Conservation (phyloP, 2,888 invertebrate genomes). For the Rhyacophila evoluta region DNA sequence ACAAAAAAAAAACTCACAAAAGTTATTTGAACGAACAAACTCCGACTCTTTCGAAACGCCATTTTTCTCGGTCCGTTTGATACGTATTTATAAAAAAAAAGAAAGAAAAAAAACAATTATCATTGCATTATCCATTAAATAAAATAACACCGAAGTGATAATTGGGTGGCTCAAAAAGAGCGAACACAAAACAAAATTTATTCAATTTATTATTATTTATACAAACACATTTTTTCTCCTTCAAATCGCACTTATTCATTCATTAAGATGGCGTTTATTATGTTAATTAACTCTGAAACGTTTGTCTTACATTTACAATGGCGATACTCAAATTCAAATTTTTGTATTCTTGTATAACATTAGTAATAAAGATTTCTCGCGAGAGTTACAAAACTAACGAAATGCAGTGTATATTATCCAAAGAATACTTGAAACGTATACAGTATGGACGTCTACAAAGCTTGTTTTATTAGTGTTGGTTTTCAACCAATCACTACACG, state of each 20-base stretch:
- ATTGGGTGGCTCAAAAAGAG: slow-evolving; percentile 22
- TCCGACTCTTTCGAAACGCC: not conserved
- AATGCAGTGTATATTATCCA: too few species aligned
- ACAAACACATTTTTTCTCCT: slow-evolving; percentile 27
- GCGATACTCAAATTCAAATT: too few species aligned
- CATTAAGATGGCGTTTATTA: slow-evolving; percentile 52
- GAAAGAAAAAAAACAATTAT: slow-evolving; percentile 52
- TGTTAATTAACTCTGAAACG: not conserved
- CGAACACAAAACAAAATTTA: slow-evolving; percentile 16
- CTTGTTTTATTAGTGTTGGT: too few species aligned
- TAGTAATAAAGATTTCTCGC: too few species aligned
- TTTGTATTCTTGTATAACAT: too few species aligned
- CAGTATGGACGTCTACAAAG: too few species aligned
- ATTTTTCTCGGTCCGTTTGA: not conserved
- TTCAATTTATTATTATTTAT: slow-evolving; percentile 7
- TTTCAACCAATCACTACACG: too few species aligned
- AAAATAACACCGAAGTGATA: slow-evolving; percentile 13
- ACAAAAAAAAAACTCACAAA: too few species aligned
- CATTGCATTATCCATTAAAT: slow-evolving; percentile 38
- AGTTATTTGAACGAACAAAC: too few species aligned
- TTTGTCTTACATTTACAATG: not conserved
- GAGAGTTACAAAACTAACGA: too few species aligned
- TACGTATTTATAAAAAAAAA: not conserved
- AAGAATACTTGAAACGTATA: too few species aligned
- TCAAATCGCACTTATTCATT: slow-evolving; percentile 1